These are phyloP conservation scores for Marmota flaviventris DNA, from an alignment of 2,113 vertebrate genomes.

Conservation along the genomic window DNA sequence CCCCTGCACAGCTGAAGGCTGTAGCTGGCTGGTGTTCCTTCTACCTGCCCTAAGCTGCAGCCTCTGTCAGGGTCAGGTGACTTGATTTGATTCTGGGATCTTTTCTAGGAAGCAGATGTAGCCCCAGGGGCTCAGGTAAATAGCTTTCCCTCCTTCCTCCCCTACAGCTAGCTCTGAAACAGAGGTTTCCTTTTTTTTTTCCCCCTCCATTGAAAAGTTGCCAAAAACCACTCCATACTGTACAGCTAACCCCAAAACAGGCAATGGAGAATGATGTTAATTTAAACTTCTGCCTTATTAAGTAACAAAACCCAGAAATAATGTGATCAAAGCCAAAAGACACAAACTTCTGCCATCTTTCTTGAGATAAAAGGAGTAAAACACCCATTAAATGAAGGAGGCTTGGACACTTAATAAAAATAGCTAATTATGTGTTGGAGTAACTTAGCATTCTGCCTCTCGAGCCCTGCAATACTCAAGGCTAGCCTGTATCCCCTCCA, in stretches of 20 bases:
- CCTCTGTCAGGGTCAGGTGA: neutral
- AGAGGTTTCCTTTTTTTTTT: slow-evolving; percentile 72
- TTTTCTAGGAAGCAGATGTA: slow-evolving; percentile 77
- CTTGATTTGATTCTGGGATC: slow-evolving; percentile 26
- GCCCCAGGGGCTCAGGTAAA: slow-evolving; percentile 78
- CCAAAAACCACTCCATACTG: slow-evolving; percentile 77
- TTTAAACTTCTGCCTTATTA: slow-evolving; percentile 86
- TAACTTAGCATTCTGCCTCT: slow-evolving; percentile 74
- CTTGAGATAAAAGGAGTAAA: slow-evolving; percentile 83
- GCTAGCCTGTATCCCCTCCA: slow-evolving; percentile 64
- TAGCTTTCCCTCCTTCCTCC: slow-evolving; percentile 50
- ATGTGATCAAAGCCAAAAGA: slow-evolving; percentile 86
- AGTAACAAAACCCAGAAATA: slow-evolving; percentile 85
- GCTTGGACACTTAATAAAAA: slow-evolving; percentile 84
- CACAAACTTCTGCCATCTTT: slow-evolving; percentile 85
- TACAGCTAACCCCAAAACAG: slow-evolving; percentile 76
- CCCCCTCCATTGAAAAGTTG: slow-evolving; percentile 73
- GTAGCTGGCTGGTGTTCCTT: neutral
- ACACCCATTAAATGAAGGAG: slow-evolving; percentile 82
- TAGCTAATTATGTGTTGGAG: slow-evolving; percentile 84
- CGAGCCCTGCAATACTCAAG: slow-evolving; percentile 10
- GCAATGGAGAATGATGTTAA: slow-evolving; percentile 81
- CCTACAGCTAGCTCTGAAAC: slow-evolving; percentile 59
- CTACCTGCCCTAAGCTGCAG: slow-evolving; percentile 1
- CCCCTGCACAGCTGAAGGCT: neutral